phyloP scores from a whole-genome alignment of 2,797 vertebrate species.

The Tinamus major region DNA sequence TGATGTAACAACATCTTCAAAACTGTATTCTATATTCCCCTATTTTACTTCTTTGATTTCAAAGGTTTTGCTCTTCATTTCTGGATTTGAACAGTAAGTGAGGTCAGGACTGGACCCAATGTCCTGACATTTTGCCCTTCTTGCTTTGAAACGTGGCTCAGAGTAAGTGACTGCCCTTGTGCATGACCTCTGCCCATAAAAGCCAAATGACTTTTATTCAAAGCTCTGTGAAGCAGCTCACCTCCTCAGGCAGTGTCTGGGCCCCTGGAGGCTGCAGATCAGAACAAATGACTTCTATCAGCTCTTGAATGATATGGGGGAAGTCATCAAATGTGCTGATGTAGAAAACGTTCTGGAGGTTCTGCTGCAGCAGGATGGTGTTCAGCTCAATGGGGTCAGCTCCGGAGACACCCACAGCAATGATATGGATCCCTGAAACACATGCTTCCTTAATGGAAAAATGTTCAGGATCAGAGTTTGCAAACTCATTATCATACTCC shows the following conservation, averaged over 20 bases:
- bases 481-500: neutral
- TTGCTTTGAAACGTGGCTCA: neutral
- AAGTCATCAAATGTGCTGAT: slow-evolving; percentile 87
- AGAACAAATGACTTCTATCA: slow-evolving; percentile 85
- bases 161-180: neutral
- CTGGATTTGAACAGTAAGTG: neutral
- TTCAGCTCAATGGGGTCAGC: slow-evolving; percentile 85
- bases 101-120: neutral
- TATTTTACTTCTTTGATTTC: rapidly evolving
- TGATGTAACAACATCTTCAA: neutral
- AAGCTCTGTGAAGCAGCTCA: slow-evolving; percentile 37
- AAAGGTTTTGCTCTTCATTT: neutral
- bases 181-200: neutral
- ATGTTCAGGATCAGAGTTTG: neutral
- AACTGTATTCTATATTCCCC: neutral
- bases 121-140: neutral
- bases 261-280: slow-evolving; percentile 75
- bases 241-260: slow-evolving; percentile 72
- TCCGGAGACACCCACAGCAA: slow-evolving; percentile 86
- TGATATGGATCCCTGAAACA: slow-evolving; percentile 84
- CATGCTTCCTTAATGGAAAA: neutral
- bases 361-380: slow-evolving; percentile 82
- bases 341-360: slow-evolving; percentile 86
- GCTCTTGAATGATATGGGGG: slow-evolving; percentile 84
- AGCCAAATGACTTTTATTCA: neutral